Base-by-base conservation (phyloP, 1,140 invertebrate genomes). In the Conus ventricosus region DNA sequence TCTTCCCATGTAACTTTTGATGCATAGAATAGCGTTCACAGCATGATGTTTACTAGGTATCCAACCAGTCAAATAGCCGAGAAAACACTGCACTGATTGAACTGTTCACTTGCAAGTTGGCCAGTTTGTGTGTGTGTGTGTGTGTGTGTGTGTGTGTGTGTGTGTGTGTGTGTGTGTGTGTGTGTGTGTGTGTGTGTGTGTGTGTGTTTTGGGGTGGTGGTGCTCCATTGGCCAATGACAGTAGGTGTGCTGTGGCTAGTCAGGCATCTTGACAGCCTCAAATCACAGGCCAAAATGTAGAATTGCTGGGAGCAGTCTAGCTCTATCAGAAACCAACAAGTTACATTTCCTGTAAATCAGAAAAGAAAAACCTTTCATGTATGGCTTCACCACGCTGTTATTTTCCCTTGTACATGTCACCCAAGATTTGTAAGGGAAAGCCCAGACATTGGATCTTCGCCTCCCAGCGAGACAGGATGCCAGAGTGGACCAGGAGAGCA, bases 91-190 rank as follows among this genome's bases (percentile, higher is more conserved):
- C 67, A 20, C 6, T 7, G 67, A 17, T 71, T 20, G 67, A 20
- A 71, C 15, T 20, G 20, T 10, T 6, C 6, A 23, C 20, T 20
- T 71, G 13, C 20, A n/a, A 23, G 20, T 71, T 6, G 5, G 67
- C 23, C 6, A 71, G 13, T 20, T 8, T 71, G 67, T 71, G 67
- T 71, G 67, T 71, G 67, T 71, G 67, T 71, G 67, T 71, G 67
- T 71, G 67, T 71, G 67, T 71, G 67, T 71, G 67, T 71, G 67
- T 71, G 23, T 71, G 67, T 71, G 67, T 71, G 67, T 71, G 67
- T 71, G 67, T 71, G 67, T 71, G 67, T 71, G 67, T 71, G 67
- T 71, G 67, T 71, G 67, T 71, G 67, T 71, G 23, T 15, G 8
- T 11, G 67, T 71, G 67, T 71, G 67, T 71, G 67, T 71, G 5